Conservation (phyloP, 2,888 invertebrate genomes). For the Dascillus cervinus region DNA sequence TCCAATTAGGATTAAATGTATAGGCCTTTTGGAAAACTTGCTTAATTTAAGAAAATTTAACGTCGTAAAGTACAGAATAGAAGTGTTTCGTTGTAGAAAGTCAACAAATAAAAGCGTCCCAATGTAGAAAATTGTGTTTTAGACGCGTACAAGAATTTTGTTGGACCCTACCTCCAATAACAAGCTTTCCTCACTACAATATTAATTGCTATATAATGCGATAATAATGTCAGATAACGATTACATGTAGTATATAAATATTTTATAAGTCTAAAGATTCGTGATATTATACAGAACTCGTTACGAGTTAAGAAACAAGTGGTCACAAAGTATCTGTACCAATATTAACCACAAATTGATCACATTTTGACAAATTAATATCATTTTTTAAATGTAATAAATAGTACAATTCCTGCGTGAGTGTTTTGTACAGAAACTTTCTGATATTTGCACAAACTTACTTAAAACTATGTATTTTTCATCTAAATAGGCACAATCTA, state of each 20-base stretch:
- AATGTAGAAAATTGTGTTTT: constrained; percentile 6
- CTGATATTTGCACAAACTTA: too few species aligned
- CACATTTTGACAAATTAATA: too few species aligned
- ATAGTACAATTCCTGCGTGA: constrained; percentile 3
- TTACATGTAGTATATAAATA: constrained; percentile 2
- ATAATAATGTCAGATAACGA: too few species aligned
- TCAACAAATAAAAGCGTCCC: constrained; percentile 6
- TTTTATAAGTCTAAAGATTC: constrained; percentile 7
- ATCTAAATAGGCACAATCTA: constrained; percentile 20
- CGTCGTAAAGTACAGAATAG: constrained; percentile 5
- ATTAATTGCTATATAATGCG: too few species aligned
- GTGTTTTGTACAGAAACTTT: constrained; percentile 10
- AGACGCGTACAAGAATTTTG: constrained; percentile 2
- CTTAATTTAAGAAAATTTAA: too few species aligned
- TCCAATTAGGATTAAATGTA: too few species aligned
- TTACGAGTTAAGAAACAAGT: constrained; percentile 10
- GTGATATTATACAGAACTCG: constrained; percentile 12
- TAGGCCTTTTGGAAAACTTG: too few species aligned
- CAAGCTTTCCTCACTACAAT: constrained; percentile 10
- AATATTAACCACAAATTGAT: too few species aligned
- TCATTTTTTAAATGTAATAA: too few species aligned
- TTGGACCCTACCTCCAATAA: constrained; percentile 16
- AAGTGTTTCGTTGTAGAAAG: constrained; percentile 11
- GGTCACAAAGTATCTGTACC: constrained; percentile 11
- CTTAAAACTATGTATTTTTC: constrained; percentile 6